Evolutionary conservation across 2,888 invertebrate species (phyloP).

Genomic region (Amphipoea oculea): DNA sequence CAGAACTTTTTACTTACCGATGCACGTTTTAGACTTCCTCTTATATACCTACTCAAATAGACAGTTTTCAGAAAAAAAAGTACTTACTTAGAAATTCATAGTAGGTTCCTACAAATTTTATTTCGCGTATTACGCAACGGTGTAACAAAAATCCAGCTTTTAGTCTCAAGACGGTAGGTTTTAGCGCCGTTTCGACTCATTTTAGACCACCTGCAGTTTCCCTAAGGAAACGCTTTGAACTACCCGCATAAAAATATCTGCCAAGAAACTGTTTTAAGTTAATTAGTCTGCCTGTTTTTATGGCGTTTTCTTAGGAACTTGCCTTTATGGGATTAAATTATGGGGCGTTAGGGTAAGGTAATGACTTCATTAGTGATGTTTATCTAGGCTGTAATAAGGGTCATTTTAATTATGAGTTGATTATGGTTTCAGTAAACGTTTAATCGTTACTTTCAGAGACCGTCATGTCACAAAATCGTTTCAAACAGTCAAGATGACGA

Average conservation of each 20-base stretch:
- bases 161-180: slow-evolving; percentile 47
- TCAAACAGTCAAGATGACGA: neutral
- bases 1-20: neutral
- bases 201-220: slow-evolving; percentile 74
- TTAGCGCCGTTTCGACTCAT: slow-evolving; percentile 58
- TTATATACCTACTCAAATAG: neutral
- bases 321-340: slow-evolving; percentile 54
- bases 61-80: neutral
- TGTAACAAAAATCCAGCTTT: slow-evolving; percentile 56
- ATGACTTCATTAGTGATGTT: slow-evolving; percentile 55
- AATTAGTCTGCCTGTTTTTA: slow-evolving; percentile 66
- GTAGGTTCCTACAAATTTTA: neutral
- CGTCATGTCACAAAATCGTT: neutral
- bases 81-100: neutral
- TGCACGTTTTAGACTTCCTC: neutral
- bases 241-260: slow-evolving; percentile 63
- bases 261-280: slow-evolving; percentile 66
- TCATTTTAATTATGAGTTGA: slow-evolving; percentile 28
- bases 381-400: slow-evolving; percentile 29
- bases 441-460: neutral
- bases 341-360: slow-evolving; percentile 49
- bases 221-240: slow-evolving; percentile 60
- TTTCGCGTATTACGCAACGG: slow-evolving; percentile 29
- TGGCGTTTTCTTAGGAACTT: slow-evolving; percentile 30
- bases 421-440: slow-evolving; percentile 11